Base-by-base conservation (phyloP, 2,888 invertebrate species). In the Deilephila elpenor region DNA sequence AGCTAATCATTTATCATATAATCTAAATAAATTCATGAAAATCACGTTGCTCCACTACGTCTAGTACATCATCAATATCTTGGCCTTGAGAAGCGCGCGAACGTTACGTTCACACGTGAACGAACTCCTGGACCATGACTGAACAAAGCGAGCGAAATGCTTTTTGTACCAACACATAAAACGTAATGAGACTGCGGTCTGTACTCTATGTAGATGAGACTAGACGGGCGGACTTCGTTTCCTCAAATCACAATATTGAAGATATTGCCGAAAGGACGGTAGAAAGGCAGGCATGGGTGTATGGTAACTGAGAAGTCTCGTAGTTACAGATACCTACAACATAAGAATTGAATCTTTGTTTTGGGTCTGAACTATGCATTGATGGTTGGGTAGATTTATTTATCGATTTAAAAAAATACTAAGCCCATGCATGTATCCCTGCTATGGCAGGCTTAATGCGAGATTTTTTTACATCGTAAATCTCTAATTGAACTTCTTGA, bases 81-180 rank as follows among this genome's bases (percentile, higher is more conserved):
- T 78, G 74, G 71, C 82, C 82, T 82, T 82, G 78, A 75, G 74
- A 81, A 79, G 78, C 77, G 76, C 74, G 79, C 76, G 76, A 78
- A 75, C 76, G 79, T 83, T 81, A 83, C 83, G 80, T 86, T 86
- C 82, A 84, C 85, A 83, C 78, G 71, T 76, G 75, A 76, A 71
- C 73, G 64, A 77, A 77, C 79, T 78, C 80, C 82, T 84, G 82
- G 83, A 84, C 79, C 86, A 81, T 86, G 83, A 86, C 86, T 78
- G 80, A 86, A 82, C 80, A 76, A 76, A 79, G 79, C 76, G 76
- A 78, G 74, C 76, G 75, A 78, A 78, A 74, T 72, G 70, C 80
- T 85, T 85, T 86, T 85, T 84, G 81, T 77, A 71, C 80, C 80
- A 78, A 79, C 56, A 75, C 80, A 75, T 51, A 44, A 44, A 67